Percentiles rank a stretch among this genome's conserved stretches.
Evolutionary conservation across 2,888 invertebrate species (phyloP).

Genomic region (Idaea straminata): DNA sequence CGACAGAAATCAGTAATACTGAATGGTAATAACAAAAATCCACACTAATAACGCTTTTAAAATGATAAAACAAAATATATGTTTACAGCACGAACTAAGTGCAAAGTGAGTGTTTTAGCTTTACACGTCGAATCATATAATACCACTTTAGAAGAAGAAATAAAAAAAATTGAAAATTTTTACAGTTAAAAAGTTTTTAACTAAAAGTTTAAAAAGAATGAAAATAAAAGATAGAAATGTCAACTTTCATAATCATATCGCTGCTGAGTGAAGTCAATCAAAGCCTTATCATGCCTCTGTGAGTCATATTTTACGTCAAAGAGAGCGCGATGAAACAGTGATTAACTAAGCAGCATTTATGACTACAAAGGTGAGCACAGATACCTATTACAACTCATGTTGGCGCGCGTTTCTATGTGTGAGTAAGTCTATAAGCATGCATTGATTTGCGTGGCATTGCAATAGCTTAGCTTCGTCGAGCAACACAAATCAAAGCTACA

Average conservation of each 20-base stretch:
- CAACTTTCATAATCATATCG: not conserved
- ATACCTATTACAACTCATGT: too few relatives aligned
- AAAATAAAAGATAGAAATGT: not conserved
- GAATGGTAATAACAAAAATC: conserved; percentile 68
- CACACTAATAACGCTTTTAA: conserved; percentile 76
- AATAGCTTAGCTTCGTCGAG: too few relatives aligned
- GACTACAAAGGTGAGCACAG: too few relatives aligned
- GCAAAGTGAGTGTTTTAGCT: conserved; percentile 67
- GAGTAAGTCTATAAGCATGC: too few relatives aligned
- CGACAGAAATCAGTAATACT: conserved; percentile 71
- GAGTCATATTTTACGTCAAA: not conserved
- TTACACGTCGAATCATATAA: conserved; percentile 66
- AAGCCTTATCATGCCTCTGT: not conserved
- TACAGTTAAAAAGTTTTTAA: not conserved
- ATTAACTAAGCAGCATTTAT: not conserved
- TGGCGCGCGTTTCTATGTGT: too few relatives aligned
- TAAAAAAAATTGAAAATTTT: not conserved
- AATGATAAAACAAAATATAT: conserved; percentile 74
- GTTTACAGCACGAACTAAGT: conserved; percentile 80
- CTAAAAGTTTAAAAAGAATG: not conserved
- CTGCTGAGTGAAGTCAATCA: not conserved
- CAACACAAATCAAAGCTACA: not conserved
- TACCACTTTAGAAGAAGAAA: conserved; percentile 13
- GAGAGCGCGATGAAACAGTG: not conserved
- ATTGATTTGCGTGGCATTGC: too few relatives aligned